Conservation (phyloP, 2,888 invertebrate genomes). For the Ormyrus thymus region DNA sequence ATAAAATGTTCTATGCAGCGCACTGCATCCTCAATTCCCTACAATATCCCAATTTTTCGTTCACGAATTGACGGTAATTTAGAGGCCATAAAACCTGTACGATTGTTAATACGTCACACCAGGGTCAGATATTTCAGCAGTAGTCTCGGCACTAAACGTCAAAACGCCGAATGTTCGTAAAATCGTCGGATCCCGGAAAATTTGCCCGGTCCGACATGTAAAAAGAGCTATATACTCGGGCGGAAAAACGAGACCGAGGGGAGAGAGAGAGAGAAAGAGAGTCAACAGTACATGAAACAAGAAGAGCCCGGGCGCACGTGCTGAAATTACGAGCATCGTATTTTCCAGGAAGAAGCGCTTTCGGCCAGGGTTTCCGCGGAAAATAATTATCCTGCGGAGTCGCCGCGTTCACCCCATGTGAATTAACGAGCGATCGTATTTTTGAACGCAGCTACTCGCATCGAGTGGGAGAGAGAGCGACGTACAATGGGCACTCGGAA, state of each 20-base stretch:
- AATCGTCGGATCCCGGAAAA: slow-evolving; percentile 11
- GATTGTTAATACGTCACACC: slow-evolving; percentile 16
- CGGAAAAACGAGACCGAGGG: neutral
- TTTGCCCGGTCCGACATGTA: neutral
- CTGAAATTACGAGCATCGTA: slow-evolving; percentile 47
- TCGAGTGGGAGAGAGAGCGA: neutral
- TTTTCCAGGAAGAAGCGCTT: slow-evolving; percentile 31
- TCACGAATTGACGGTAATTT: slow-evolving; percentile 32
- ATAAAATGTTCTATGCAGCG: slow-evolving; percentile 32
- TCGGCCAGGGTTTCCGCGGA: slow-evolving; percentile 30
- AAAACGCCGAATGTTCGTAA: slow-evolving; percentile 9
- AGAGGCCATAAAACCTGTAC: slow-evolving; percentile 33
- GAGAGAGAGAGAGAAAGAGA: neutral
- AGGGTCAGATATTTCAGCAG: neutral
- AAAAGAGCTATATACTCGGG: too few species aligned
- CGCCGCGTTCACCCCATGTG: neutral
- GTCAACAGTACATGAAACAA: slow-evolving; percentile 3
- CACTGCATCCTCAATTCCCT: neutral
- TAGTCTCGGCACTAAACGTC: slow-evolving; percentile 16
- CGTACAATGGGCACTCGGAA: slow-evolving; percentile 8
- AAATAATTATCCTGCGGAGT: slow-evolving; percentile 46
- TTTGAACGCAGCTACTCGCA: neutral
- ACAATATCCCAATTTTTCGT: slow-evolving; percentile 32
- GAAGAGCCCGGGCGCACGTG: slow-evolving; percentile 31
- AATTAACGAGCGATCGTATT: slow-evolving; percentile 32